phyloP scores from a whole-genome alignment of 2,113 vertebrate genomes.

The Gadus chalcogrammus region DNA sequence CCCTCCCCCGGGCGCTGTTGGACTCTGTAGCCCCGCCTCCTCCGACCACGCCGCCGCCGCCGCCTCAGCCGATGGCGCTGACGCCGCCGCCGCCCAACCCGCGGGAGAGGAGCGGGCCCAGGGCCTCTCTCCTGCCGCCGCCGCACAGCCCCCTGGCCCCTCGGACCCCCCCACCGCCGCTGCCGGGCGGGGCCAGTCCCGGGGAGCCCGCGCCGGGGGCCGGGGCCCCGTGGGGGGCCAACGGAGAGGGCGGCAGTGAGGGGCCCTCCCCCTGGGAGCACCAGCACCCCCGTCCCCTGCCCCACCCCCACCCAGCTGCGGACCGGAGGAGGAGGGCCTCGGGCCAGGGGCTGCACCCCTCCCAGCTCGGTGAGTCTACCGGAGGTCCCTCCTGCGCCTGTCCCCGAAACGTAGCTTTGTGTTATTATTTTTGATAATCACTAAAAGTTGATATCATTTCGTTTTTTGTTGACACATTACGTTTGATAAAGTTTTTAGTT shows the following conservation, averaged over 20 bases:
- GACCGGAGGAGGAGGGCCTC: slow-evolving; percentile 63
- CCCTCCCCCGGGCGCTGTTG: slow-evolving; percentile 36
- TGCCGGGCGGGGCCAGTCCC: slow-evolving; percentile 15
- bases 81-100: slow-evolving; percentile 67
- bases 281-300: not conserved
- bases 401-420: not conserved
- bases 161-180: slow-evolving; percentile 10
- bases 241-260: slow-evolving; percentile 48
- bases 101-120: slow-evolving; percentile 44
- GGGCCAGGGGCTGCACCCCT: slow-evolving; percentile 58
- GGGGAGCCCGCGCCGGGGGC: slow-evolving; percentile 38
- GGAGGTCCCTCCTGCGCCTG: not conserved
- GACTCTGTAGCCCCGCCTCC: slow-evolving; percentile 37
- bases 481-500: no score
- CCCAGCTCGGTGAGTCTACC: slow-evolving; percentile 66
- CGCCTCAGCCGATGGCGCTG: slow-evolving; percentile 58
- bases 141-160: slow-evolving; percentile 41
- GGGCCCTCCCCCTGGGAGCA: slow-evolving; percentile 28
- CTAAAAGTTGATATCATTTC: no score
- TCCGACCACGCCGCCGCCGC: slow-evolving; percentile 47
- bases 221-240: slow-evolving; percentile 26
- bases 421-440: no score
- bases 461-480: no score
- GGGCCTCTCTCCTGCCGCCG: slow-evolving; percentile 22
- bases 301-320: not conserved